Evolutionary conservation across 2,113 vertebrate genomes (phyloP), one percentile per base, ranked within the genome.

Genomic region (Eleginops maclovinus): DNA sequence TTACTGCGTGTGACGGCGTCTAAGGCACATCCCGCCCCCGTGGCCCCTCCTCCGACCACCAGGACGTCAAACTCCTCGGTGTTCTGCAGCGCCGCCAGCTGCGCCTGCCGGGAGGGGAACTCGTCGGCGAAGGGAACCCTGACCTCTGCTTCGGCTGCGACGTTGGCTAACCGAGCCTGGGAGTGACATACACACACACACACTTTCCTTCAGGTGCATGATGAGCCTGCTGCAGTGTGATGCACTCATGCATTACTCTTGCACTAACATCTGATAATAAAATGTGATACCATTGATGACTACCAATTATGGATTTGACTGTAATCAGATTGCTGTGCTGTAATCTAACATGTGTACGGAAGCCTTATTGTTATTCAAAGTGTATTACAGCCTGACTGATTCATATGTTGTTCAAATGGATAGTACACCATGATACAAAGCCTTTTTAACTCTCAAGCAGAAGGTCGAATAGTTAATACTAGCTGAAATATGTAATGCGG

Each of bases 21-120:
- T 67, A 99, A 94, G 28, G 98, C 98, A 87, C 98, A 99, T 88
- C 98, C 98, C 0, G 96, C 92, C 9, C 98, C 98, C 0, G 98
- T 99, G 60, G 98, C 98, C 54, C 98, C 98, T 3, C 98, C 98
- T 0, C 98, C 98, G 2, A 99, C 95, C 2, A 99, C 86, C 1
- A 99, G 94, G 0, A 99, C 91, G 2, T 99, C 98, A 46, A 99
- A 99, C 82, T 99, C 96, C 0, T 85, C 26, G 0, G 92, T 88
- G 92, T 68, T 91, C 2, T 85, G 86, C 77, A 99, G 92, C 1
- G 93, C 81, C 1, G 66, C 0, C 0, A 99, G 82, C 82, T 98
- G 97, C 21, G 94, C 91, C 86, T 94, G 93, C 19, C 98, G 93
- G 0, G 93, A 93, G 0, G 98, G 98, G 16, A 97, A 92, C 8